These are phyloP conservation scores for Sandelia bainsii DNA, from an alignment of 2,797 vertebrate genomes.

Conservation along the genomic window DNA sequence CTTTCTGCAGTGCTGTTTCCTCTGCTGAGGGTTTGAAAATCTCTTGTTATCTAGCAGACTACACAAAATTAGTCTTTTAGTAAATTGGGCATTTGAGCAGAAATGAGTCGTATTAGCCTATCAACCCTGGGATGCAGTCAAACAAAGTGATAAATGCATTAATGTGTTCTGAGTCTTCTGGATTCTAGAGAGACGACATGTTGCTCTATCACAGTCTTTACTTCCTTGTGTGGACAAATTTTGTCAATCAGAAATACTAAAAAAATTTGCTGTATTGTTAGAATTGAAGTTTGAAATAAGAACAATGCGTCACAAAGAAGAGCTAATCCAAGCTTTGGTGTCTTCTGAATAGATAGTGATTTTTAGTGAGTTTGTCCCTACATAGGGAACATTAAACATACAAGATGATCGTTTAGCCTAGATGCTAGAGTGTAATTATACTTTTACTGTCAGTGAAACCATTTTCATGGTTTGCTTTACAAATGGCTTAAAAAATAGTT, in stretches of 20 bases:
- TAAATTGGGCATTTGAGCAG: not conserved
- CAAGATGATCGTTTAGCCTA: not conserved
- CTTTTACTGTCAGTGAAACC: not conserved
- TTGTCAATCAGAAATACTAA: too few species aligned
- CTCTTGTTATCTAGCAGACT: slow-evolving; percentile 1
- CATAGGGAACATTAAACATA: not conserved
- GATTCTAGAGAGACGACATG: not conserved
- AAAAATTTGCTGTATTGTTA: not conserved
- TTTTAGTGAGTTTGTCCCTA: not conserved
- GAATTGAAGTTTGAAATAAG: not conserved
- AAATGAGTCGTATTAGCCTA: slow-evolving; percentile 18
- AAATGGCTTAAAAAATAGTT: not conserved
- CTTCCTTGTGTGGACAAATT: too few species aligned
- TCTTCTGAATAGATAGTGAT: too few species aligned
- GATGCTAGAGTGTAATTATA: not conserved
- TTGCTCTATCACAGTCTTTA: too few species aligned
- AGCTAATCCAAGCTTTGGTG: not conserved
- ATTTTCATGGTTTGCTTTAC: not conserved
- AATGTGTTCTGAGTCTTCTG: too few species aligned
- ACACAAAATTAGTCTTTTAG: slow-evolving; percentile 25
- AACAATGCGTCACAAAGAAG: not conserved
- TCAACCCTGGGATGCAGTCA: not conserved
- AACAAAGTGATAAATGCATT: too few species aligned
- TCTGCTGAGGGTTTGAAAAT: slow-evolving; percentile 13
- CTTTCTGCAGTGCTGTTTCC: not conserved